Evolutionary conservation across 2,888 invertebrate genomes (phyloP).

Genomic region (Philaethria dido): DNA sequence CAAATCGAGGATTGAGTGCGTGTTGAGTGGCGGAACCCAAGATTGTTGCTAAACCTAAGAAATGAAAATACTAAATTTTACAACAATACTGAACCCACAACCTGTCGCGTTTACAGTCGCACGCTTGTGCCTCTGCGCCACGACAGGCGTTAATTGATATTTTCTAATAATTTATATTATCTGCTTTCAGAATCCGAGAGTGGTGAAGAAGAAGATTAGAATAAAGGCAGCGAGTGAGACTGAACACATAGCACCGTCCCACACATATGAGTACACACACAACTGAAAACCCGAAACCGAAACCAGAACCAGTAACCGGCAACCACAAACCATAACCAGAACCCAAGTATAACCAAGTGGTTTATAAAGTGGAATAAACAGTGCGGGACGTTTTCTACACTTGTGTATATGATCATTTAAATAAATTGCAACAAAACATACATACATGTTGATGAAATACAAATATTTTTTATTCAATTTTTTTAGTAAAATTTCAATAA

Average conservation of each 20-base stretch:
- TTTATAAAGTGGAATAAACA: too few relatives aligned
- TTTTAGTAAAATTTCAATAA: slow-evolving; percentile 82
- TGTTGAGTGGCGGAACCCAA: too few relatives aligned
- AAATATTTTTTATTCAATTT: slow-evolving; percentile 84
- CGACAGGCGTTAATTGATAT: too few relatives aligned
- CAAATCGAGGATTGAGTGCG: too few relatives aligned
- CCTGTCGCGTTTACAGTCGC: too few relatives aligned
- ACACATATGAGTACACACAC: slow-evolving; percentile 45
- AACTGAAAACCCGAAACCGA: slow-evolving; percentile 42
- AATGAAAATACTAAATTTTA: too few relatives aligned
- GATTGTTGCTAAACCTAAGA: too few relatives aligned
- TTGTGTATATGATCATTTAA: slow-evolving; percentile 81
- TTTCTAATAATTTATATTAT: neutral
- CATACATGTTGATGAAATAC: slow-evolving; percentile 79
- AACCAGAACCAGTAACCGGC: slow-evolving; percentile 2
- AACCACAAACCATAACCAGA: slow-evolving; percentile 1
- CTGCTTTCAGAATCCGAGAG: slow-evolving; percentile 78
- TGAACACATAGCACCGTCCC: slow-evolving; percentile 57
- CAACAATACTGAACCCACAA: too few relatives aligned
- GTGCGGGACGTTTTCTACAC: slow-evolving; percentile 71
- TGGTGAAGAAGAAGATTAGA: slow-evolving; percentile 81
- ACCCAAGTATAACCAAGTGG: too few relatives aligned
- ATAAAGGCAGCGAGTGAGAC: slow-evolving; percentile 81
- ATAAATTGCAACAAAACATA: slow-evolving; percentile 57
- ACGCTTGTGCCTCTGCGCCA: too few relatives aligned